Base-by-base conservation (phyloP, 2,888 invertebrate genomes). In the Agrochola macilenta region DNA sequence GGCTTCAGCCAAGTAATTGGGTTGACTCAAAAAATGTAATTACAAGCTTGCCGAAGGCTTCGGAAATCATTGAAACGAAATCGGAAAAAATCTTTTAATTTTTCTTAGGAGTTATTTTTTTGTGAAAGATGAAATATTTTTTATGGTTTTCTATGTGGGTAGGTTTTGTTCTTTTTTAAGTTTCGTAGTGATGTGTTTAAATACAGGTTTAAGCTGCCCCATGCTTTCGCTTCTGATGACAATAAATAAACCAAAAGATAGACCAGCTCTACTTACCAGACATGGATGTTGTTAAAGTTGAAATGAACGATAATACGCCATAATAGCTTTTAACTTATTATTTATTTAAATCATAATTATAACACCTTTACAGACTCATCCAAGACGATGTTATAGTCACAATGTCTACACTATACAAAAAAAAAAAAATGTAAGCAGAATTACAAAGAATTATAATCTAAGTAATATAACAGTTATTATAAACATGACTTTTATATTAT, bases 11-110 rank as follows among this genome's bases (percentile, higher is more conserved):
- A 78, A 79, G 74, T 83, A 84, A 85, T 81, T 87, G 78, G 74
- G 69, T 64, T 76, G 66, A 80, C 61, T 78, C 46, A 78, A 87
- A 81, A 81, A 88, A 86, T 63, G 70, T 84, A 87, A 88, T 84
- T 79, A 85, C 76, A 76, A 54, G 52, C 63, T 66, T 70, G 76
- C 73, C 73, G 66, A 76, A 71, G 74, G 71, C 78, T 69, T 80
- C 72, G 35, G 43, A 46, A 75, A 64, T 72, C 69, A 65, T 73
- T 83, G 77, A 76, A 78, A 46, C 39, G 63, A 75, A 65, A 65
- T 74, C 63, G 43, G 43, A 69, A 79, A 82, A 74, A 73, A 26
- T 69, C 54, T 79, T 74, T 79, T 8, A 71, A 73, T 73, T 79
- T 73, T 74, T 65, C 30, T 66, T 60, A 26, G n/a, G 46, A 73